These are phyloP conservation scores for Andricus grossulariae DNA, from an alignment of 1,140 invertebrate species.

Conservation along the genomic window DNA sequence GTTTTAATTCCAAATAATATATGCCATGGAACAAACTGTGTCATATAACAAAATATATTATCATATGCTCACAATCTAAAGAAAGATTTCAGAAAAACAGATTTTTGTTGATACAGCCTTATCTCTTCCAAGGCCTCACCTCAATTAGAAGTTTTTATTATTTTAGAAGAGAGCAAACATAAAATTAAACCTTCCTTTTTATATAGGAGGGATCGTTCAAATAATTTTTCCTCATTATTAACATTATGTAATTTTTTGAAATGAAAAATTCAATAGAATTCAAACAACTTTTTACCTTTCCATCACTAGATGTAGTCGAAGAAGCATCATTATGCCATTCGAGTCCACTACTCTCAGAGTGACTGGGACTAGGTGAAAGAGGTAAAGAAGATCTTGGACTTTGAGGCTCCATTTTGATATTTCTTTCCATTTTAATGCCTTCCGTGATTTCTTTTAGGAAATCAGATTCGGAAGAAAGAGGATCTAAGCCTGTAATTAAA, in stretches of 20 bases:
- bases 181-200: no score
- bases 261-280: background rate
- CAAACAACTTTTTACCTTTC: slow-evolving; percentile 45
- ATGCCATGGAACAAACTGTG: no score
- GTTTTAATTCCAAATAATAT: no score
- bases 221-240: no score
- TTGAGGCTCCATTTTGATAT: slow-evolving; percentile 58
- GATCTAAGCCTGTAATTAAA: background rate
- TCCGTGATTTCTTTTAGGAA: background rate
- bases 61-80: no score
- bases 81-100: no score
- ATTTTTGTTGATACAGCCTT: no score
- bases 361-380: slow-evolving; percentile 61
- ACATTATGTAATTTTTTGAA: no score
- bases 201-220: no score
- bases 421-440: slow-evolving; percentile 4
- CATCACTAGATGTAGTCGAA: slow-evolving; percentile 35
- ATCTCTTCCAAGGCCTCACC: no score
- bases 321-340: slow-evolving; percentile 55
- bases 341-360: slow-evolving; percentile 58
- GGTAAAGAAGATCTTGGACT: slow-evolving; percentile 56
- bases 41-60: no score
- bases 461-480: background rate
- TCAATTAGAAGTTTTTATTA: slow-evolving; percentile 24
- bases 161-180: no score